Base-by-base conservation (phyloP, 2,113 vertebrate genomes). In the Upupa epops region DNA sequence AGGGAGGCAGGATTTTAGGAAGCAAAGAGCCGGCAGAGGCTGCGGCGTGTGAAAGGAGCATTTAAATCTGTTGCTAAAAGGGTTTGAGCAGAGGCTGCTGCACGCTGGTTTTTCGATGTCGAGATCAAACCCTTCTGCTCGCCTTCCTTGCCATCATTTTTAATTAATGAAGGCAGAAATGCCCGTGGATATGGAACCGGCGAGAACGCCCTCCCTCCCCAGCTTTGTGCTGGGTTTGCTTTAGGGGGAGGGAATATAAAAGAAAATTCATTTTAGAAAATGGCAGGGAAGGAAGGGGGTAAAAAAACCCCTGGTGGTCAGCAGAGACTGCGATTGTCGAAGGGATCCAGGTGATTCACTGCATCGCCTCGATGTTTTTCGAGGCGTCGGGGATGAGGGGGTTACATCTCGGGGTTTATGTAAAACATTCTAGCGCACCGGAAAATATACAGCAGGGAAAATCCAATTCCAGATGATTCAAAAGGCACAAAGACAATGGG, bases 91-190 rank as follows among this genome's bases (percentile, higher is more conserved):
- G 45, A 13, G 74, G 71, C 66, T 82, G 8, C 69, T 82, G 8
- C 69, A n/a, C 5, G 8, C 61, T 45, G 86, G 5, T 56, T 90
- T 68, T 31, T 17, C 56, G 1, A 19, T 51, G 75, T 80, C 21
- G 31, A 93, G 94, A 94, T 94, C 91, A 95, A 95, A 96, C 52
- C 78, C 77, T 78, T 86, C 42, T 3, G 19, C 80, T 77, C 55
- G 37, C 93, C 70, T 85, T 77, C 66, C 84, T 84, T 24, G 87
- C 86, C 80, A 85, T 96, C 93, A 93, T 96, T 92, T 92, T 88
- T 97, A 95, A 97, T 97, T 96, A 94, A 97, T 91, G 91, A 96
- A 91, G 88, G 88, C 84, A 95, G 88, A 83, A 68, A 24, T 92
- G 95, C 86, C 95, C 78, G 89, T 78, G 70, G 93, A 93, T 52